Conservation (phyloP, 2,113 vertebrate species). For the Brachypodius melanocephalos region DNA sequence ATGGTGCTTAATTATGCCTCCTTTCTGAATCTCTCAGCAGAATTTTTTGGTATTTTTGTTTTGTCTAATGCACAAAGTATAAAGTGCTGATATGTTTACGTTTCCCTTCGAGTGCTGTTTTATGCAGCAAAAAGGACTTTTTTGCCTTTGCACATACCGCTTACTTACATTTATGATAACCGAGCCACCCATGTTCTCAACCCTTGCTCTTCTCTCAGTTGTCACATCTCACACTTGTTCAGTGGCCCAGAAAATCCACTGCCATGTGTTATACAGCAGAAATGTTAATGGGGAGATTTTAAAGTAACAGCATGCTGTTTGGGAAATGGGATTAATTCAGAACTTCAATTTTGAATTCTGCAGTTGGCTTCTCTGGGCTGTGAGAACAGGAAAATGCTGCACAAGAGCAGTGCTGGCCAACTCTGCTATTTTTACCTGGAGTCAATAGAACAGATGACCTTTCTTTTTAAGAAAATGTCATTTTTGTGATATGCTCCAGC, state of each 20-base stretch:
- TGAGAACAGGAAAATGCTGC: constrained; percentile 11
- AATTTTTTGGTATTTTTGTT: constrained; percentile 24
- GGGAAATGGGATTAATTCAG: background rate
- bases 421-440: constrained; percentile 66
- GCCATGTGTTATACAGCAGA: background rate
- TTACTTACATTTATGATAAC: background rate
- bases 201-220: background rate
- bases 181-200: background rate
- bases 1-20: background rate
- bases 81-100: background rate
- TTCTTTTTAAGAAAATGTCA: constrained; percentile 58
- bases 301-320: background rate
- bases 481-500: constrained; percentile 29
- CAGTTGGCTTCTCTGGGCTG: background rate
- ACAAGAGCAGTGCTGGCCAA: constrained; percentile 11
- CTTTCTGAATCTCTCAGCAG: background rate
- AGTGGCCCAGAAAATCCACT: background rate
- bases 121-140: background rate
- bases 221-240: background rate
- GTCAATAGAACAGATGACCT: constrained; percentile 32
- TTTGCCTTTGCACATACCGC: background rate
- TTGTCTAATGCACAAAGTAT: background rate
- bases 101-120: background rate
- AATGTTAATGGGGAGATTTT: background rate
- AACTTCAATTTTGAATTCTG: background rate